These are phyloP conservation scores for Drosophila anomelani DNA, from an alignment of 2,888 invertebrate species.

Conservation along the genomic window DNA sequence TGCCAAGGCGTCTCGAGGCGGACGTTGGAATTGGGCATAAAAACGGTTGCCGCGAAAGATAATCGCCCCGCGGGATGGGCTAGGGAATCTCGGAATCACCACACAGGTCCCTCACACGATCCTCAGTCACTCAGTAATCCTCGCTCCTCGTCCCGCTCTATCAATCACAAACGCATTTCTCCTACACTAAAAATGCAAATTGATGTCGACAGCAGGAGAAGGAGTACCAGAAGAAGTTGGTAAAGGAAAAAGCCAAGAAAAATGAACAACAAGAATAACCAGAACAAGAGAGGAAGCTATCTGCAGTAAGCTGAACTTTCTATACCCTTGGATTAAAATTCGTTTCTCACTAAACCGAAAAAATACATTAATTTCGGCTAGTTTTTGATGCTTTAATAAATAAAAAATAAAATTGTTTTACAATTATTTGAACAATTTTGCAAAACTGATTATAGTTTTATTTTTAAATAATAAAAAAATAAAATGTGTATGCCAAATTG, in stretches of 20 bases:
- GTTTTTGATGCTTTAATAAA: no score
- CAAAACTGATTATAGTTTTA: no score
- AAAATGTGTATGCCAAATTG: no score
- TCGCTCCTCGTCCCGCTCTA: constrained; percentile 28
- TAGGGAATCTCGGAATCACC: constrained; percentile 35
- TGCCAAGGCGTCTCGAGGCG: constrained; percentile 75
- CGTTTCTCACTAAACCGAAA: no score
- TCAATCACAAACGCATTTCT: constrained; percentile 74
- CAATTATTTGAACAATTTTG: no score
- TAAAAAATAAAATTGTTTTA: no score
- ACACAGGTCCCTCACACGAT: constrained; percentile 28
- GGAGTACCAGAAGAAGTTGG: constrained; percentile 23
- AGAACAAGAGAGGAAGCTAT: constrained; percentile 8
- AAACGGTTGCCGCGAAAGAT: constrained; percentile 72
- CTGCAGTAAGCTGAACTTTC: not conserved
- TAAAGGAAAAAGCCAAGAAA: constrained; percentile 18
- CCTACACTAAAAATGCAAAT: constrained; percentile 71
- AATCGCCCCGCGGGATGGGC: constrained; percentile 50
- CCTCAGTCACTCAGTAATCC: constrained; percentile 3
- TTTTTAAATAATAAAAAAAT: no score
- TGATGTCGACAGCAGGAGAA: constrained; percentile 48
- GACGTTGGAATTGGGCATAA: constrained; percentile 77
- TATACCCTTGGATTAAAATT: not conserved
- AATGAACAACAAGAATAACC: constrained; percentile 21
- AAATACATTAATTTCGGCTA: no score